phyloP scores from a whole-genome alignment of 2,113 vertebrate species.

The Tauraco erythrolophus region DNA sequence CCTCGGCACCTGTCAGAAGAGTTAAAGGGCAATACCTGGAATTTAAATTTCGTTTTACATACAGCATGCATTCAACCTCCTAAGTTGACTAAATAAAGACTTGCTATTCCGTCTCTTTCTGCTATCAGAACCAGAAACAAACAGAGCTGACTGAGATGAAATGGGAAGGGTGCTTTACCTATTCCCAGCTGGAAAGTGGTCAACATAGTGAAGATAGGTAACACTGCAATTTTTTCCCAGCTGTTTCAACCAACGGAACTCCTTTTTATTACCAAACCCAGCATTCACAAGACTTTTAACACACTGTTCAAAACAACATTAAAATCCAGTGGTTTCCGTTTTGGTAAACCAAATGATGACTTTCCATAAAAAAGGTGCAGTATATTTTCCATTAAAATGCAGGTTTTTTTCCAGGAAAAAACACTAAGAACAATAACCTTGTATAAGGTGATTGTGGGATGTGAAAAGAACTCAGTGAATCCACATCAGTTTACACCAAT shows the following conservation, averaged over 20 bases:
- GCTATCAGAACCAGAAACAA: not conserved
- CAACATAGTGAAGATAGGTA: not conserved
- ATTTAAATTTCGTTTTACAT: slow-evolving; percentile 7
- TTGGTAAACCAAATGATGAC: not conserved
- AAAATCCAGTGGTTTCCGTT: not conserved
- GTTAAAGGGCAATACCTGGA: slow-evolving; percentile 19
- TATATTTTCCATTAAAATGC: not conserved
- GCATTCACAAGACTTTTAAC: not conserved
- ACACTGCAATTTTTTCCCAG: not conserved
- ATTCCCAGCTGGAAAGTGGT: not conserved
- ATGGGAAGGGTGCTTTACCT: not conserved
- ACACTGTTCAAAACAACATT: not conserved
- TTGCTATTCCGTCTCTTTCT: not conserved
- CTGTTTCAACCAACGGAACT: not conserved
- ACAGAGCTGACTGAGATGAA: not conserved
- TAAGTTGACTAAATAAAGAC: not conserved
- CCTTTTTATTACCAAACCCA: not conserved
- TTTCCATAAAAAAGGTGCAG: not conserved
- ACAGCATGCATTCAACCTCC: not conserved
- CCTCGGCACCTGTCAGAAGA: not conserved
- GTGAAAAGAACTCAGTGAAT: not conserved
- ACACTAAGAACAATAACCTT: not conserved
- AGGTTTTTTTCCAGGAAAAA: not conserved
- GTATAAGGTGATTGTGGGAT: not conserved
- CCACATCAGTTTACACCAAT: not conserved